A percentile compares a stretch with the other conserved stretches of the same genome.
Conservation (phyloP, 2,797 vertebrate genomes). For the Melanotaenia maccullochi region DNA sequence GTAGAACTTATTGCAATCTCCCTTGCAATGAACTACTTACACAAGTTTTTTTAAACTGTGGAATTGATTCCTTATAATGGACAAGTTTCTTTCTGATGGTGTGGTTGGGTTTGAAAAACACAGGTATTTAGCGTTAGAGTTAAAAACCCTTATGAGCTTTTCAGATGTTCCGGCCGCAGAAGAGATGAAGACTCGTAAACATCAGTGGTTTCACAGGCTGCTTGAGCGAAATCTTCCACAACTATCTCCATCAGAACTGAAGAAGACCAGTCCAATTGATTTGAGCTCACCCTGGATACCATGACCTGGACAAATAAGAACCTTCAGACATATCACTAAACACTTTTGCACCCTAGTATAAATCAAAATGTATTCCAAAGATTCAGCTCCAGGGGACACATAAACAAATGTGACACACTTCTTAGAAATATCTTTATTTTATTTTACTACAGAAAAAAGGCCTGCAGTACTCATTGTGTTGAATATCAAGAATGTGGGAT, state of each 20-base stretch:
- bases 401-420: constrained; percentile 14
- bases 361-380: not conserved
- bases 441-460: constrained; percentile 19
- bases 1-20: no score
- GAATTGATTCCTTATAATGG: not conserved
- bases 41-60: no score
- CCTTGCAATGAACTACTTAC: not conserved
- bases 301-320: no score
- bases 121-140: no score
- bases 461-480: constrained; percentile 8
- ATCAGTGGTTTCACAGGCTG: no score
- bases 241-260: not conserved
- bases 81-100: not conserved
- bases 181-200: not conserved
- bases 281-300: not conserved
- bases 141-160: no score
- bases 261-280: not conserved
- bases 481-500: constrained; percentile 26
- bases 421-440: constrained; percentile 40
- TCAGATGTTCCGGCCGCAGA: no score
- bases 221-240: no score
- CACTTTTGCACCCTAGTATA: not conserved
- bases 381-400: not conserved
- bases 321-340: not conserved
- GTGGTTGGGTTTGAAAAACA: no score